Conservation (phyloP, 1,140 invertebrate species). For the Aethina tumida region DNA sequence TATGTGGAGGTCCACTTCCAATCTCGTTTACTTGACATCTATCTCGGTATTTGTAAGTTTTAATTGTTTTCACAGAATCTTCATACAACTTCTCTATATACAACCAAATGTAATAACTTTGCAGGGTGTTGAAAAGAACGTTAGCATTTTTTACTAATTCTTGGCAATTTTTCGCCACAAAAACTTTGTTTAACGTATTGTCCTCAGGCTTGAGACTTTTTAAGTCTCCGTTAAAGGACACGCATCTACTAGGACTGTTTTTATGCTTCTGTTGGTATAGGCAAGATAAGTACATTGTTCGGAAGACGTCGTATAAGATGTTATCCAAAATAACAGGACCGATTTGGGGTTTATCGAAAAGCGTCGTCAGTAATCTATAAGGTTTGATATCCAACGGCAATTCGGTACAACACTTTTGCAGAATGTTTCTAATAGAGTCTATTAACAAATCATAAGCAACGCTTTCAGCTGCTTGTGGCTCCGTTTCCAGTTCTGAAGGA, state of each 20-base stretch:
- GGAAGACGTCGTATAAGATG: constrained; percentile 77
- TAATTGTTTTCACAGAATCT: constrained; percentile 38
- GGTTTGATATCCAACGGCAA: constrained; percentile 61
- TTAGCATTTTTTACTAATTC: constrained; percentile 78
- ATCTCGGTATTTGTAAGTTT: constrained; percentile 22
- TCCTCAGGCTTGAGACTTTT: constrained; percentile 32
- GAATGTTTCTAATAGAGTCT: constrained; percentile 50
- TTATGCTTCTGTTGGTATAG: constrained; percentile 31
- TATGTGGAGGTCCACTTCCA: constrained; percentile 47
- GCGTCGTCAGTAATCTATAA: constrained; percentile 75
- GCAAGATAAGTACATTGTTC: constrained; percentile 40
- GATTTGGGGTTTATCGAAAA: constrained; percentile 85
- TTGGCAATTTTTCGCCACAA: constrained; percentile 32
- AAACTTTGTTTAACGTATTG: constrained; percentile 26
- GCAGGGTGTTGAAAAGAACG: constrained; percentile 73
- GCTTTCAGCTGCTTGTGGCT: constrained; percentile 35
- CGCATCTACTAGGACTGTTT: constrained; percentile 25
- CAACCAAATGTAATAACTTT: constrained; percentile 80
- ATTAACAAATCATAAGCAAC: constrained; percentile 54
- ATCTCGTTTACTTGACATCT: constrained; percentile 41
- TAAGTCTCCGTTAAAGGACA: constrained; percentile 33
- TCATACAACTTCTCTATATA: constrained; percentile 65
- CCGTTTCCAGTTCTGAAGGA: constrained; percentile 32
- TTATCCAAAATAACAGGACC: constrained; percentile 76
- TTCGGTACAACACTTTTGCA: constrained; percentile 48